Conservation (phyloP, 2,888 invertebrate species). For the Andrena trimmerana region DNA sequence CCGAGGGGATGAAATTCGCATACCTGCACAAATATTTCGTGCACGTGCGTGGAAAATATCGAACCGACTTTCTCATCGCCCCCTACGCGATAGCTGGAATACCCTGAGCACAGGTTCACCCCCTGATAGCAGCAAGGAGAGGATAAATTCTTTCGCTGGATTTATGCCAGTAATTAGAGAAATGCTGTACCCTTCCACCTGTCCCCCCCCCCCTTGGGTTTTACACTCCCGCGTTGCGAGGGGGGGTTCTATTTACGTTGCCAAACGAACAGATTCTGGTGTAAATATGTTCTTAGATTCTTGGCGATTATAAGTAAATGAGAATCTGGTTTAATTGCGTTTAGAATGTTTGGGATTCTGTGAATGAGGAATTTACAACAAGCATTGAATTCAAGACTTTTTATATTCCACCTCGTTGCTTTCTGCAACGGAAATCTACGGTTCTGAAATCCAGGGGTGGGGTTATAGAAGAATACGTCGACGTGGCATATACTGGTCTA, state of each 20-base stretch:
- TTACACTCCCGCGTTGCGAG: conserved; percentile 3
- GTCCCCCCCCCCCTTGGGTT: background rate
- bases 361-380: too few species aligned
- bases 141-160: conserved; percentile 60
- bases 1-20: conserved; percentile 63
- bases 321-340: background rate
- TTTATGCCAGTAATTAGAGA: conserved; percentile 61
- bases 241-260: conserved; percentile 21
- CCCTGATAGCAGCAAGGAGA: conserved; percentile 27
- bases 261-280: background rate
- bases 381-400: too few species aligned
- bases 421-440: background rate
- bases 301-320: background rate
- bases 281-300: conserved; percentile 28
- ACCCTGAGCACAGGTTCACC: conserved; percentile 16
- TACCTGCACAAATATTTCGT: conserved; percentile 70
- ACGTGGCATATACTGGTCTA: background rate
- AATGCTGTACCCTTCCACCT: conserved; percentile 36
- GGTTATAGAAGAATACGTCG: background rate
- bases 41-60: conserved; percentile 65
- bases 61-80: conserved; percentile 46
- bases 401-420: background rate
- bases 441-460: background rate
- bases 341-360: background rate
- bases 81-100: conserved; percentile 49